Evolutionary conservation across 2,888 invertebrate species (phyloP).

Genomic region (Noctua fimbriata): DNA sequence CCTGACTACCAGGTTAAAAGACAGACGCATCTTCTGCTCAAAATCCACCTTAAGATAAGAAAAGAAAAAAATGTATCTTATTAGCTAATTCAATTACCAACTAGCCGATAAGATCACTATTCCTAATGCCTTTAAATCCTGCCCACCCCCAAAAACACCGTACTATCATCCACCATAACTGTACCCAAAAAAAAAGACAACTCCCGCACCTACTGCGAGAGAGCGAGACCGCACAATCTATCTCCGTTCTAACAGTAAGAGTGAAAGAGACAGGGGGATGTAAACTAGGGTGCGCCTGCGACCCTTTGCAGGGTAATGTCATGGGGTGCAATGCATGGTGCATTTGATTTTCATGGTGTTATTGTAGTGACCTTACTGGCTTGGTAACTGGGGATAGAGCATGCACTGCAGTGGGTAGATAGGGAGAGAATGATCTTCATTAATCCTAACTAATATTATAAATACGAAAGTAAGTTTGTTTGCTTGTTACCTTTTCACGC

Average conservation of each 20-base stretch:
- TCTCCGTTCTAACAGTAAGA: not conserved
- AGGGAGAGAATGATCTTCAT: not conserved
- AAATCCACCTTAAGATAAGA: not conserved
- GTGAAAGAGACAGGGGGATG: constrained; percentile 46
- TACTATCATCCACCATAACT: constrained; percentile 25
- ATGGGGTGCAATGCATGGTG: constrained; percentile 63
- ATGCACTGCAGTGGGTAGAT: not conserved
- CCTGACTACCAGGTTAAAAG: too few species aligned
- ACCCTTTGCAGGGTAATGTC: constrained; percentile 69
- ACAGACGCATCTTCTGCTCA: too few species aligned
- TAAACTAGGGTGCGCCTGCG: constrained; percentile 72
- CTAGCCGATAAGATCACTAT: constrained; percentile 17
- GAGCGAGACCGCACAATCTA: constrained; percentile 23
- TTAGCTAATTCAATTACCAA: constrained; percentile 15
- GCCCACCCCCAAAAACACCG: constrained; percentile 31
- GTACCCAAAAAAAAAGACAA: constrained; percentile 47
- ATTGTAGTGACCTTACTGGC: constrained; percentile 37
- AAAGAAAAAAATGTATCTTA: not conserved
- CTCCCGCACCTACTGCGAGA: constrained; percentile 24
- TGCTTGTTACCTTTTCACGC: too few species aligned
- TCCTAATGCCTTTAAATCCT: constrained; percentile 5
- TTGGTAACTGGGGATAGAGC: not conserved
- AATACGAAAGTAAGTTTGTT: too few species aligned
- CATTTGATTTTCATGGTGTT: constrained; percentile 54
- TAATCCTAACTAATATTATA: too few species aligned